Evolutionary conservation across 2,113 vertebrate species (phyloP).

Genomic region (Mus pahari): DNA sequence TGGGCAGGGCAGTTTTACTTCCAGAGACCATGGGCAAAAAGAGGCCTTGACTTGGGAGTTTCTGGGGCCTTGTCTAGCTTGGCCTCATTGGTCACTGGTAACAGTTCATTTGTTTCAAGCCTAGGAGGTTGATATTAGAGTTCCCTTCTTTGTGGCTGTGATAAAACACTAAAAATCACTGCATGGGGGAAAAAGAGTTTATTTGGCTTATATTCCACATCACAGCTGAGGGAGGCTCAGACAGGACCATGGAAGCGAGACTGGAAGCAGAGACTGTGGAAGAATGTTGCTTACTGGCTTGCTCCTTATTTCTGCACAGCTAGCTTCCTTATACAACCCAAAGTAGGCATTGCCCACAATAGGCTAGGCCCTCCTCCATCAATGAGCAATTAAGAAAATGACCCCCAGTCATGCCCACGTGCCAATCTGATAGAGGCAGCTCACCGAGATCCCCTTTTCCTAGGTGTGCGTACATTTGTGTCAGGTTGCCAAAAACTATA

Average conservation of each 20-base stretch:
- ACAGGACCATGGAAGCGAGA: not conserved
- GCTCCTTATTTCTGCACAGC: not conserved
- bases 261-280: not conserved
- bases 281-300: not conserved
- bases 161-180: not conserved
- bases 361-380: not conserved
- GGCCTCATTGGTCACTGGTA: not conserved
- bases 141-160: not conserved
- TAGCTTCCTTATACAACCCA: not conserved
- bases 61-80: not conserved
- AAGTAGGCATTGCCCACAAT: not conserved
- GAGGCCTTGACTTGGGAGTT: not conserved
- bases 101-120: not conserved
- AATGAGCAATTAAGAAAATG: not conserved
- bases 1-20: not conserved
- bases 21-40: not conserved
- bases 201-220: not conserved
- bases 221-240: not conserved
- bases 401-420: not conserved
- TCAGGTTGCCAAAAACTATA: not conserved
- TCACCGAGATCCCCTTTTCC: not conserved
- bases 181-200: not conserved
- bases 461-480: not conserved
- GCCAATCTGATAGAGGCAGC: not conserved
- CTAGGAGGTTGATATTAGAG: not conserved